These are phyloP conservation scores for Thelaira solivaga DNA, from an alignment of 2,888 invertebrate species.

Conservation along the genomic window DNA sequence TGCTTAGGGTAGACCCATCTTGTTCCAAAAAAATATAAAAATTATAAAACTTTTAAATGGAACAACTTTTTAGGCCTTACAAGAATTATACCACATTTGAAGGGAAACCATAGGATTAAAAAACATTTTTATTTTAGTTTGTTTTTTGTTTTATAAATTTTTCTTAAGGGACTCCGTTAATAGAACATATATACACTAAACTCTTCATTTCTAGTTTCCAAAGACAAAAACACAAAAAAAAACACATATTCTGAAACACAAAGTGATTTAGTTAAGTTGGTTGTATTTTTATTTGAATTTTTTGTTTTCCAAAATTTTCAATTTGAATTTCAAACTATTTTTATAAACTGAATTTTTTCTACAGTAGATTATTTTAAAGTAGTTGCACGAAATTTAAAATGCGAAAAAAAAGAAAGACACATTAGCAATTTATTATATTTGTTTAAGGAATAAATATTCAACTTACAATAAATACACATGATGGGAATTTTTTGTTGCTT, in stretches of 20 bases:
- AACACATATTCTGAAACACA: slow-evolving; percentile 40
- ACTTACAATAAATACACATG: slow-evolving; percentile 5
- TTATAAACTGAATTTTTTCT: slow-evolving; percentile 56
- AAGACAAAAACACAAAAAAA: no score
- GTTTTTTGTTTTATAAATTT: no score
- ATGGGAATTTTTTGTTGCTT: neutral
- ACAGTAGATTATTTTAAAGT: slow-evolving; percentile 58
- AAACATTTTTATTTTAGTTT: no score
- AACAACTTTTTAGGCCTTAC: neutral
- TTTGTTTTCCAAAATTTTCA: slow-evolving; percentile 47
- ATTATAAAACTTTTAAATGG: neutral
- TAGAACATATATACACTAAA: neutral
- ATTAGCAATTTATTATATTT: slow-evolving; percentile 33
- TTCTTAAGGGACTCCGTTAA: slow-evolving; percentile 12
- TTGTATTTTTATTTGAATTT: slow-evolving; percentile 24
- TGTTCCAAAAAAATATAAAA: neutral
- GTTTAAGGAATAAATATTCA: slow-evolving; percentile 18
- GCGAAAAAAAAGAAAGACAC: neutral
- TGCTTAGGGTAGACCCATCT: neutral
- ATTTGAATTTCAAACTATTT: slow-evolving; percentile 62
- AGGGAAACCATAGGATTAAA: no score
- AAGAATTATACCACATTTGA: no score
- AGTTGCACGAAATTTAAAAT: slow-evolving; percentile 43
- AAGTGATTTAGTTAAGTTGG: slow-evolving; percentile 55
- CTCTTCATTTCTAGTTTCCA: slow-evolving; percentile 3